A percentile compares a stretch with the other conserved stretches of the same genome.
Conservation (phyloP, 2,888 invertebrate genomes). For the Phaonia tiefii region DNA sequence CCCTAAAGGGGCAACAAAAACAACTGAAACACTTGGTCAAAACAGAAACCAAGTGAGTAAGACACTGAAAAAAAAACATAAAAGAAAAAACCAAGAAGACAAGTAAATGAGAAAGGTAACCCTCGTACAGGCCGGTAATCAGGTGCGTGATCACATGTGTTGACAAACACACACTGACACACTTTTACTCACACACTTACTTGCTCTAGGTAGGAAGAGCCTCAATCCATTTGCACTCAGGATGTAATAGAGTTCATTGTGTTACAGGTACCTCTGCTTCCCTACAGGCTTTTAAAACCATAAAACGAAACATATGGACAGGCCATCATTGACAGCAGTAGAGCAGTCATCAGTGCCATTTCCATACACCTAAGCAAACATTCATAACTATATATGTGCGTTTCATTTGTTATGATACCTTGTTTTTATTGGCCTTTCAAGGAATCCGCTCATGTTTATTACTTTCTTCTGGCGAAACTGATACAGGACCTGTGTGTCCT, state of each 20-base stretch:
- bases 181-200: conserved; percentile 26
- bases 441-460: background rate
- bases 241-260: background rate
- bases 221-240: background rate
- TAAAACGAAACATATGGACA: conserved; percentile 10
- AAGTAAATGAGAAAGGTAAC: conserved; percentile 23
- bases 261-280: conserved; percentile 44
- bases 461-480: conserved; percentile 35
- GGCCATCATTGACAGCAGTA: background rate
- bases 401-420: background rate
- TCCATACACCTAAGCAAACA: background rate
- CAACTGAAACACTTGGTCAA: background rate
- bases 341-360: background rate
- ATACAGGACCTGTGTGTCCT: background rate
- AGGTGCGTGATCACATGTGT: conserved; percentile 74
- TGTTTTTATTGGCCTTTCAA: conserved; percentile 10
- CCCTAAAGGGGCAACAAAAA: background rate
- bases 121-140: conserved; percentile 71
- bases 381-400: conserved; percentile 10
- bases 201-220: conserved; percentile 5
- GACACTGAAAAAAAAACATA: conserved; percentile 43
- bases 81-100: background rate
- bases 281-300: background rate
- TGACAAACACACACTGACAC: conserved; percentile 67
- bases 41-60: background rate